Evolutionary conservation across 35 echinoderm and acorn worm species (phyloP), one percentile per base, ranked within the genome.

Genomic region (Holothuria glaberrima): DNA sequence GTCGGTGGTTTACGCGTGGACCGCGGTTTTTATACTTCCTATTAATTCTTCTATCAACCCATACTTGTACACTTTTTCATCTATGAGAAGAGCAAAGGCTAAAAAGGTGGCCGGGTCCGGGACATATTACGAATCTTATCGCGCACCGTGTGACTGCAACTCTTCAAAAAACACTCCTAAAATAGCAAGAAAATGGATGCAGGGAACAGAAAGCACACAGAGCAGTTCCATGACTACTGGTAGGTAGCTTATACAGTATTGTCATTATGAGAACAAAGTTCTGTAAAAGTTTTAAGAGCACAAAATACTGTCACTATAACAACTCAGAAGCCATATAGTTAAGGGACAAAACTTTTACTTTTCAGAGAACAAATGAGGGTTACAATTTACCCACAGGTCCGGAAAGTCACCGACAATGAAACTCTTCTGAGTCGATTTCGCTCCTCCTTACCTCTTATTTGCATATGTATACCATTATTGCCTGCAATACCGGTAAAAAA

Each of bases 21-120:
- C 87, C 20, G 92, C 92, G 2, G 58, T 94, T 22, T 94, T 94
- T 46, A 90, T 94, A 35, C 79, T 94, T 12, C 92, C 92, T 12
- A 48, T 94, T 13, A 94, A 94, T 59, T 94, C 92, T 7, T 89
- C 92, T 22, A 68, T 94, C 57, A 94, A 94, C 27, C 92, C 92
- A 33, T 82, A 89, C 64, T 61, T 94, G 20, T 94, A 94, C 50
- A 94, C 92, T 3, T 69, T 94, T 41, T 94, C 92, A 21, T 58
- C 57, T 67, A 92, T 67, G 0, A 73, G 54, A 24, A 92, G 50
- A 32, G 60, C 12, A 64, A 24, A 45, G 24, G 35, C 76, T 48
- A 81, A 48, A 48, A n/a, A 4, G n/a, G 25, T 21, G 38, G 20
- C 25, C 9, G 66, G 25, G 48, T 50, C 25, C 66, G 66, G 25